Evolutionary conservation across 1,140 invertebrate genomes (phyloP).

Genomic region (Drosophila orena): DNA sequence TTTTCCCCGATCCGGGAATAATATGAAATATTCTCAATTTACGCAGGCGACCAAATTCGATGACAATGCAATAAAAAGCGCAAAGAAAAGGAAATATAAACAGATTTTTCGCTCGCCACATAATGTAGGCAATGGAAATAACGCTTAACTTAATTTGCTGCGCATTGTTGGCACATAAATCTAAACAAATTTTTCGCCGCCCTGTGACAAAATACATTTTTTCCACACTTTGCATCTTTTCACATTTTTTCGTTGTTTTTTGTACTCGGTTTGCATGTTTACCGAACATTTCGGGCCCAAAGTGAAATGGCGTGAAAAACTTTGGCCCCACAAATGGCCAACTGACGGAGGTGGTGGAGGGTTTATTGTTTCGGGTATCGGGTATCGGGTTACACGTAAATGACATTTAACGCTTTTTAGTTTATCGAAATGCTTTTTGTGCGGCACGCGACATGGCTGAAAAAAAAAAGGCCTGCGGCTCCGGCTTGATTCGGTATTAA

Average conservation of each 20-base stretch:
- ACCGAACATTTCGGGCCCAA: constrained; percentile 65
- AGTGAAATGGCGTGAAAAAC: constrained; percentile 82
- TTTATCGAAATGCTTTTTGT: constrained; percentile 72
- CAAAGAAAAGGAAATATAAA: not conserved
- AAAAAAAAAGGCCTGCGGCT: constrained; percentile 66
- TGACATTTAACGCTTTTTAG: constrained; percentile 82
- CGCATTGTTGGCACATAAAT: constrained; percentile 77
- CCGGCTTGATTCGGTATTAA: constrained; percentile 41
- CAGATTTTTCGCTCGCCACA: constrained; percentile 42
- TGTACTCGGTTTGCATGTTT: constrained; percentile 67
- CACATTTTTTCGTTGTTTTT: constrained; percentile 20
- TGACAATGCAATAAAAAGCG: constrained; percentile 55
- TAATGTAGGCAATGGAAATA: constrained; percentile 79
- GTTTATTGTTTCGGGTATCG: constrained; percentile 50
- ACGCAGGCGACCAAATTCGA: constrained; percentile 56
- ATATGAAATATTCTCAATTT: constrained; percentile 75
- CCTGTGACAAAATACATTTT: constrained; percentile 39
- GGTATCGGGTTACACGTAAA: constrained; percentile 74
- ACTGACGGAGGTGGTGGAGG: constrained; percentile 19
- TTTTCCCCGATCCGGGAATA: constrained; percentile 36
- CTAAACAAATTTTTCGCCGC: constrained; percentile 56
- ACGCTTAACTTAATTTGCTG: constrained; percentile 76
- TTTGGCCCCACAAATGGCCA: constrained; percentile 75
- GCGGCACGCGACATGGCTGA: constrained; percentile 57
- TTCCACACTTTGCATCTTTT: constrained; percentile 27